Base-by-base conservation (phyloP, 1,140 invertebrate species). In the Drosophila repleta region DNA sequence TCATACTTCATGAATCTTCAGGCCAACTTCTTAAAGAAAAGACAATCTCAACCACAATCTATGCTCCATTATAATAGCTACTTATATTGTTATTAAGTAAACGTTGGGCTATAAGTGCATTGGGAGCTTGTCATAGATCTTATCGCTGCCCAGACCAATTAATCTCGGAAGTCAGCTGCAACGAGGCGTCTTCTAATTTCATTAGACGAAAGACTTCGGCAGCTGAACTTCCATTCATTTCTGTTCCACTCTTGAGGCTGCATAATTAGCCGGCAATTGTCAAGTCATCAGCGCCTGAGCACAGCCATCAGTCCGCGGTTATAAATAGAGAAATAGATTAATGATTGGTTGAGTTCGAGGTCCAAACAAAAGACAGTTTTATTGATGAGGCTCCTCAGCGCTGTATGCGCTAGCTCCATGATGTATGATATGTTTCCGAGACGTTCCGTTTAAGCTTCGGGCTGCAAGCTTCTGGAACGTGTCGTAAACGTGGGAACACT, bases 251-350 rank as follows among this genome's bases (percentile, higher is more conserved):
- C n/a, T n/a, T 72, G 58, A 39, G 49, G 45, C 63, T 84, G 80
- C 76, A 84, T 85, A 85, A 85, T 85, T 84, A 84, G 81, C 51
- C 57, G 76, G 60, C 80, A 85, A 84, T 84, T 84, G 80, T 84
- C 80, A 84, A 76, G 76, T 51, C 67, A 64, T 70, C 74, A 65
- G n/a, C 52, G 74, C 53, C 66, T 46, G 37, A n/a, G 10, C 57
- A 5, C 15, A 41, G 45, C 69, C 79, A 64, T 79, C 76, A 76
- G 71, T 79, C 45, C 53, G 35, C 51, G 6, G 72, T 74, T 76
- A 72, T 73, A 79, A 79, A 84, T 83, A 79, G 80, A 35, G 20
- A 84, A 84, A 58, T 84, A 80, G 80, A 84, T 84, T 84, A 84
- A 84, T 84, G 80, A 85, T 65, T 48, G 39, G 79, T 58, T 26